Base-by-base conservation (phyloP, 2,797 vertebrate genomes). In the Lithobates pipiens region DNA sequence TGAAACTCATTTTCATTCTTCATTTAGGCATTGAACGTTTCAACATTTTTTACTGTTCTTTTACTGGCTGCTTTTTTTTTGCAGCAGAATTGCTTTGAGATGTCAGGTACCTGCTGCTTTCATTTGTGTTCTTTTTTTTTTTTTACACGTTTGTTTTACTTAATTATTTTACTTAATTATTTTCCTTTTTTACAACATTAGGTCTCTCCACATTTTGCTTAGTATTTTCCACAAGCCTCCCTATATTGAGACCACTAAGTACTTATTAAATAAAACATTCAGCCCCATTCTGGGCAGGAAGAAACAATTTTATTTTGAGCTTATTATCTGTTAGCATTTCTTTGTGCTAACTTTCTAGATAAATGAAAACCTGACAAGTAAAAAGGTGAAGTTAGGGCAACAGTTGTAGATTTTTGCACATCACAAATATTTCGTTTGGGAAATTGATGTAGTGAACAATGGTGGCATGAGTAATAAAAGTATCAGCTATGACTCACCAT, bases 401-500 rank as follows among this genome's bases (percentile, higher is more conserved):
- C 16, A 32, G 77, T 42, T 32, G 34, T 18, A 69, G 63, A 68
- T 83, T 79, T 83, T 83, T 57, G 39, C 80, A 79, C 85, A 75
- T 68, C 39, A 32, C 75, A 78, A 77, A 79, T 57, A 86, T 79
- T 83, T 75, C 68, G 32, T 69, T 67, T 42, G 44, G 80, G 80
- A 80, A 69, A 75, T 74, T 10, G 57, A 76, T 68, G 85, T 83
- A 79, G 44, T 83, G 61, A 83, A 44, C 57, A 69, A 73, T 75
- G 44, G 57, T 83, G 85, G 77, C 80, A 86, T 50, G 65, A 68
- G 81, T 78, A 77, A 78, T 79, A 68, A 74, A 83, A 54, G 61
- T 75, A 79, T 44, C 32, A 83, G 65, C 29, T 68, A n/a, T 86
- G 85, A 86, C 68, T 86, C 85, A 79, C 42, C 42, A 42, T n/a